Evolutionary conservation across 2,888 invertebrate genomes (phyloP), one percentile per base, ranked within the genome.

Genomic region (Norana najaformis): DNA sequence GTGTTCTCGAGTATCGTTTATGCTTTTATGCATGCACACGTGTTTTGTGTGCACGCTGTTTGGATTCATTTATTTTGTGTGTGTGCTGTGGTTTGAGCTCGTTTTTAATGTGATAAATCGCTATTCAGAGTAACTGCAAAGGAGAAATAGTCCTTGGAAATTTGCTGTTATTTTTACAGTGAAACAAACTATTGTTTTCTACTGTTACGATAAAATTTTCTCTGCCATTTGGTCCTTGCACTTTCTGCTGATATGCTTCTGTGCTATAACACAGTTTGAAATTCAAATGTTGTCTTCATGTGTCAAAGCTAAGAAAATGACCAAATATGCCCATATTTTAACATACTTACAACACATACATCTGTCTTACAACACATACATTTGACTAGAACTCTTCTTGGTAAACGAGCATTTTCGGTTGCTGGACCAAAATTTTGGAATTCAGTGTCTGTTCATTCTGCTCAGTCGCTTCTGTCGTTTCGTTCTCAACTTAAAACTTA

Each of bases 1-100:
- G 69, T 69, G 69, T 69, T 69, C 69, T n/a, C 30, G n/a, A 69
- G n/a, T 69, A 69, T 69, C n/a, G 69, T 69, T 69, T 69, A n/a
- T 69, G 69, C n/a, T 69, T 11, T 16, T 69, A 69, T 1, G 69
- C 30, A n/a, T 69, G 69, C n/a, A 69, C n/a, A n/a, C 69, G 69
- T 8, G 69, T 69, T 69, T 69, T 69, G 69, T 13, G 16, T 69
- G 69, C 69, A 69, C n/a, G n/a, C 30, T 69, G 69, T 69, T n/a
- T 13, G 8, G 69, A 69, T 69, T n/a, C 69, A n/a, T 69, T 69
- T 69, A 69, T 69, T 69, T 47, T 69, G 69, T n/a, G n/a, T 69
- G 30, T 69, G n/a, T 69, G 69, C 69, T n/a, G 16, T 30, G 2
- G 16, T n/a, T 69, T n/a, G 69, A 69, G 69, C 69, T n/a, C n/a